Evolutionary conservation across 2,888 invertebrate genomes (phyloP).

Genomic region (Acholoe squamosa): DNA sequence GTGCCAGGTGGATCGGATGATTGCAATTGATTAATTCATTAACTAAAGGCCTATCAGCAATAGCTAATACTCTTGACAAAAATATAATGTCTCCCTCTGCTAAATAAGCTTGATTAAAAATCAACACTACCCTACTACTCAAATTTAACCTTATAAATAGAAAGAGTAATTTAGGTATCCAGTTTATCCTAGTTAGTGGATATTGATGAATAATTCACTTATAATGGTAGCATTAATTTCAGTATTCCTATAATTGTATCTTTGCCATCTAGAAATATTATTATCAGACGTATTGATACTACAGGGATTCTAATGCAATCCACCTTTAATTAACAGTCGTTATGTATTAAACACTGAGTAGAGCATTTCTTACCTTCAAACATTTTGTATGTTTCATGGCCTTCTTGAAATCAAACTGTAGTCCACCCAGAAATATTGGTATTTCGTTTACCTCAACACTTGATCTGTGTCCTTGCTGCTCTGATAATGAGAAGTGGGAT

Average conservation of each 20-base stretch:
- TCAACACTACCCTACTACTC: too few species aligned
- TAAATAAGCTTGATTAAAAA: too few species aligned
- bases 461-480: not conserved
- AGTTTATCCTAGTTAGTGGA: too few species aligned
- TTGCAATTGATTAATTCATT: conserved; percentile 7
- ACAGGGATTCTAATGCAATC: too few species aligned
- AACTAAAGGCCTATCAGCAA: not conserved
- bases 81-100: too few species aligned
- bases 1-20: conserved; percentile 20
- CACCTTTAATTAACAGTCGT: too few species aligned
- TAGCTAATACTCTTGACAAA: too few species aligned
- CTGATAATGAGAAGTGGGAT: not conserved
- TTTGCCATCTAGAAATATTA: too few species aligned
- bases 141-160: too few species aligned
- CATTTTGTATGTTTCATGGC: not conserved
- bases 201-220: too few species aligned
- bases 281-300: not conserved
- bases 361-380: not conserved
- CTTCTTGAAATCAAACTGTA: not conserved
- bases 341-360: not conserved
- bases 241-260: not conserved
- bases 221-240: too few species aligned
- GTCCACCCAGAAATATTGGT: not conserved
- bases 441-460: not conserved
- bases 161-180: too few species aligned